phyloP scores from a whole-genome alignment of 2,888 invertebrate genomes.

The Theretra japonica region DNA sequence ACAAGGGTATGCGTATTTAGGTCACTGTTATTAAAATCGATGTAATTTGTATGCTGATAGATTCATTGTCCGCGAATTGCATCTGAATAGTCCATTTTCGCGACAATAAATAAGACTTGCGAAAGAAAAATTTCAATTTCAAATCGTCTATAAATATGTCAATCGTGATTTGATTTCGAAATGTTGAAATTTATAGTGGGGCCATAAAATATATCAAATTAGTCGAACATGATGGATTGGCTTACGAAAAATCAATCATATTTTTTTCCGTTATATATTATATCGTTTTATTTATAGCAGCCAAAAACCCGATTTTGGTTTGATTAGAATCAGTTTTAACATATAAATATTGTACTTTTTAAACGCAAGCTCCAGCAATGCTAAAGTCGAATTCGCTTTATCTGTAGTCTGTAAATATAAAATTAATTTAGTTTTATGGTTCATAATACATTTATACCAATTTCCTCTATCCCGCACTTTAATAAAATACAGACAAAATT shows the following conservation, averaged over 20 bases:
- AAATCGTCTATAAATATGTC: background rate
- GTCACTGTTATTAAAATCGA: background rate
- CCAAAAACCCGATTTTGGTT: slow-evolving; percentile 36
- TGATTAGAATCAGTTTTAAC: too few species aligned
- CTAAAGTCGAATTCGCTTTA: too few species aligned
- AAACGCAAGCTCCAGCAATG: too few species aligned
- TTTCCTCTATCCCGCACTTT: too few species aligned
- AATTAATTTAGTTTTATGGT: too few species aligned
- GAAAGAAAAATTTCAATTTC: background rate
- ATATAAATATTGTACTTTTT: too few species aligned
- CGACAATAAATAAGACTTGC: background rate
- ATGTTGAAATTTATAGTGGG: background rate
- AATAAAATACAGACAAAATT: too few species aligned
- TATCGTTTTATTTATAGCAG: background rate
- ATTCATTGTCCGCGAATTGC: background rate
- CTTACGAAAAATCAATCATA: background rate
- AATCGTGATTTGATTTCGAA: background rate
- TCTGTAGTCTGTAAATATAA: too few species aligned
- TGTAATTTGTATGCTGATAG: background rate
- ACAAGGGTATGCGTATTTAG: background rate
- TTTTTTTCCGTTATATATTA: background rate
- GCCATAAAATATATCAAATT: slow-evolving; percentile 14
- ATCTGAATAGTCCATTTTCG: background rate
- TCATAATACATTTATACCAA: too few species aligned
- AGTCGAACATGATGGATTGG: slow-evolving; percentile 8